These are phyloP conservation scores for rat (Rattus norvegicus) DNA, from an alignment of 2,113 vertebrate genomes.

Conservation along the genomic window DNA sequence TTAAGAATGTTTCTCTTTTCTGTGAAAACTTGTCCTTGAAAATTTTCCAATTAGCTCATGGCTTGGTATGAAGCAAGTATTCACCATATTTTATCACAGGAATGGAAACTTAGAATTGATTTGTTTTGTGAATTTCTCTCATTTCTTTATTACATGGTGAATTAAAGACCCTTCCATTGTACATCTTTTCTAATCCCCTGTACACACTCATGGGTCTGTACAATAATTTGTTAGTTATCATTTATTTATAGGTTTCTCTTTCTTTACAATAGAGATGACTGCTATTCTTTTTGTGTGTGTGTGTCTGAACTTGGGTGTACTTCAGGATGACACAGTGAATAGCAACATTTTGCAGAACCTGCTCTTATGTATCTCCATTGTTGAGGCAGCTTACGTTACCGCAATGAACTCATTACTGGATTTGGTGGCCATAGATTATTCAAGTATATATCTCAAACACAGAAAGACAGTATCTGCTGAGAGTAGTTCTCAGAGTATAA, in stretches of 20 bases:
- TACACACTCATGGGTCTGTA: background rate
- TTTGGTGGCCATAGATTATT: background rate
- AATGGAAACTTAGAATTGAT: background rate
- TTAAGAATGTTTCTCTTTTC: background rate
- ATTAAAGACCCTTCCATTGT: background rate
- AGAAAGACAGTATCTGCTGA: background rate
- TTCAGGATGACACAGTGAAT: background rate
- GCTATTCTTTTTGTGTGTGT: conserved; percentile 8
- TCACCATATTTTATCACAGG: background rate
- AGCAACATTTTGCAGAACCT: background rate
- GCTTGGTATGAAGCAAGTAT: conserved; percentile 19
- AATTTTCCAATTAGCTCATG: background rate
- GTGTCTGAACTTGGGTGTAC: background rate
- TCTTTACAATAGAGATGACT: background rate
- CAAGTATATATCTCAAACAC: background rate
- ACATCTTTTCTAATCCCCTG: background rate
- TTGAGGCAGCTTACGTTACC: background rate
- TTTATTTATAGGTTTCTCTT: conserved; percentile 23
- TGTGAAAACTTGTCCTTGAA: background rate
- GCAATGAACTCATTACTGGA: background rate
- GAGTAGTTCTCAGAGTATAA: background rate
- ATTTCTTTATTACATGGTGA: background rate
- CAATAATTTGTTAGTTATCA: background rate
- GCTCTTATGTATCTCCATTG: background rate
- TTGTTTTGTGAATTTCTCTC: conserved; percentile 17